Evolutionary conservation across 2,113 vertebrate species (phyloP).

Genomic region (Osmerus eperlanus): DNA sequence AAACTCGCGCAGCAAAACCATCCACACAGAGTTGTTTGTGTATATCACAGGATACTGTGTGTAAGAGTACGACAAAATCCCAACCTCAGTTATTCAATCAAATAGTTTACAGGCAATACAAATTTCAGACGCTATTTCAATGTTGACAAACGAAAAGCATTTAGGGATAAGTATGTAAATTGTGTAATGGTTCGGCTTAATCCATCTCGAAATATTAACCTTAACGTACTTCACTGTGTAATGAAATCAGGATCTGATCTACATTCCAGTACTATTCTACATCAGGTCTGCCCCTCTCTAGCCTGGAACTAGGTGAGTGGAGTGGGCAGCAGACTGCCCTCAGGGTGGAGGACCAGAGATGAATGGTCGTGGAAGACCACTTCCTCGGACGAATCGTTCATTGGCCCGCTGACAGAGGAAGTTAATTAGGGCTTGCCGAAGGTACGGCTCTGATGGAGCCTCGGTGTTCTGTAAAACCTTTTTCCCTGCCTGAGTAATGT

Average conservation of each 20-base stretch:
- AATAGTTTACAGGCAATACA: no score
- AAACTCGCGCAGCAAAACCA: neutral
- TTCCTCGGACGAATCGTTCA: slow-evolving; percentile 43
- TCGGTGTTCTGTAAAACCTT: slow-evolving; percentile 19
- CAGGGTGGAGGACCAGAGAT: slow-evolving; percentile 28
- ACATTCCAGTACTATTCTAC: neutral
- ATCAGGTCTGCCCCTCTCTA: neutral
- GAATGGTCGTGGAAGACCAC: slow-evolving; percentile 31
- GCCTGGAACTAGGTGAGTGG: neutral
- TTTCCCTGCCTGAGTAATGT: neutral
- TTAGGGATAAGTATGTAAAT: no score
- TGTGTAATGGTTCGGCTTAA: no score
- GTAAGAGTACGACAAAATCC: no score
- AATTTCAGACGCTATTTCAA: no score
- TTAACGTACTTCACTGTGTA: no score
- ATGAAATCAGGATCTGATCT: no score
- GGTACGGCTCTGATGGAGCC: slow-evolving; percentile 22
- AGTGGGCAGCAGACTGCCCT: slow-evolving; percentile 4
- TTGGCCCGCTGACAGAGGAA: slow-evolving; percentile 43
- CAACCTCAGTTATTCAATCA: no score
- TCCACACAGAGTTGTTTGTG: neutral
- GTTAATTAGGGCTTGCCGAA: slow-evolving; percentile 46
- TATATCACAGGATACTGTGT: neutral
- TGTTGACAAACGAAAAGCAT: no score
- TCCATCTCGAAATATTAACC: no score